A percentile compares a stretch with the other conserved stretches of the same genome.
phyloP scores from a whole-genome alignment of 2,888 invertebrate species.

The Drosophila gaucha region DNA sequence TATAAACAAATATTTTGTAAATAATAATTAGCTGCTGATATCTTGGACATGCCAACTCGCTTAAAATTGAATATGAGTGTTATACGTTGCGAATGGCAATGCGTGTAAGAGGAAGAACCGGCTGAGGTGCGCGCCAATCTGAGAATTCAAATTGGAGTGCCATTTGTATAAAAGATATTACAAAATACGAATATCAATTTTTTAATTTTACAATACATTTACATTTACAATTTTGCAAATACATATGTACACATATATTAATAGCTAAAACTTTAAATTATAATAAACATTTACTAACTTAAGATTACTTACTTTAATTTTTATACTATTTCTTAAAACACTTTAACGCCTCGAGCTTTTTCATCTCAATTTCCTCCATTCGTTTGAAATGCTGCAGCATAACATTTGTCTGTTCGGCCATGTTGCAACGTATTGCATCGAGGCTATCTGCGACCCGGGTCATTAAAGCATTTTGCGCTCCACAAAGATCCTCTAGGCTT shows the following conservation, averaged over 20 bases:
- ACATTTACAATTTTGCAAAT: not conserved
- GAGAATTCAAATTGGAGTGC: not conserved
- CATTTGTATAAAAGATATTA: not conserved
- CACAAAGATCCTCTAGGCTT: not conserved
- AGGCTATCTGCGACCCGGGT: slow-evolving; percentile 4
- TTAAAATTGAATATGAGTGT: not conserved
- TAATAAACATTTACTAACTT: not conserved
- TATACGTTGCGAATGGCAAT: not conserved
- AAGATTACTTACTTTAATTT: not conserved
- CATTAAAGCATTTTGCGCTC: slow-evolving; percentile 7
- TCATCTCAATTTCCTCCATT: slow-evolving; percentile 9
- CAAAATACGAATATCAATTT: not conserved
- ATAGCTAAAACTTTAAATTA: too few species aligned
- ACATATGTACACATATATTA: not conserved
- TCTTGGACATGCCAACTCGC: slow-evolving; percentile 15
- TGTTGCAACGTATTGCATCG: slow-evolving; percentile 6
- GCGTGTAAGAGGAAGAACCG: not conserved
- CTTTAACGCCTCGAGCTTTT: slow-evolving; percentile 14
- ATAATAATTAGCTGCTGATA: slow-evolving; percentile 1
- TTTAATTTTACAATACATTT: too few species aligned
- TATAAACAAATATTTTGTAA: slow-evolving; percentile 16
- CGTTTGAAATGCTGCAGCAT: slow-evolving; percentile 15
- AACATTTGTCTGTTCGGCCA: slow-evolving; percentile 2
- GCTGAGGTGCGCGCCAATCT: not conserved
- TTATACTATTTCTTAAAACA: not conserved